These are phyloP conservation scores for Strigamia maritima DNA, from an alignment of 2,888 invertebrate genomes.

Conservation along the genomic window DNA sequence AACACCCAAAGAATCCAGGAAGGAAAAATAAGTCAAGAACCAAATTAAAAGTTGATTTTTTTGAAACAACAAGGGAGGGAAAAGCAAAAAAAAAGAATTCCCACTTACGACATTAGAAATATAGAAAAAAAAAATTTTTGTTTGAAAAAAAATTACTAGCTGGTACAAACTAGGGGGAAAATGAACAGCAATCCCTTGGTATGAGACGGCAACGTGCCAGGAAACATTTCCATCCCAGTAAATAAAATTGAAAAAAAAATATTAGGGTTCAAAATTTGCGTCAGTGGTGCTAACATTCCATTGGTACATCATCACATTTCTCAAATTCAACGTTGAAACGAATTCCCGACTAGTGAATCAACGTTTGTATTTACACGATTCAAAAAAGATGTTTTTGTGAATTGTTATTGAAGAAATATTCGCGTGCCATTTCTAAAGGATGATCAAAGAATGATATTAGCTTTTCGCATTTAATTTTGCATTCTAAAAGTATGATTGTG, in stretches of 20 bases:
- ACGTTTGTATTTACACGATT: neutral
- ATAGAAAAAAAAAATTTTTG: neutral
- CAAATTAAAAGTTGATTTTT: constrained; percentile 5
- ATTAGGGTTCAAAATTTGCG: constrained; percentile 18
- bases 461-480: neutral
- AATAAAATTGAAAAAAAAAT: constrained; percentile 4
- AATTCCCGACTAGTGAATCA: constrained; percentile 22
- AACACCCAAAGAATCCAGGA: constrained; percentile 8
- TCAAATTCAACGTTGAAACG: constrained; percentile 19
- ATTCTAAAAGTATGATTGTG: no score
- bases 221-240: constrained; percentile 20
- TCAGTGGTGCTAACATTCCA: constrained; percentile 17
- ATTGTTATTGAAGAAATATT: no score
- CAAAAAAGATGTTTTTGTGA: neutral
- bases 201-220: neutral
- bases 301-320: constrained; percentile 25
- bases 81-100: neutral
- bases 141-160: neutral
- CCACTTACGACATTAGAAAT: constrained; percentile 3
- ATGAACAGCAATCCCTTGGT: neutral
- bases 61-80: neutral
- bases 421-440: neutral
- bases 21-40: neutral
- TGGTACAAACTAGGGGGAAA: constrained; percentile 11
- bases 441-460: neutral